Base-by-base conservation (phyloP, 2,113 vertebrate genomes). In the Myrmecophaga tridactyla region DNA sequence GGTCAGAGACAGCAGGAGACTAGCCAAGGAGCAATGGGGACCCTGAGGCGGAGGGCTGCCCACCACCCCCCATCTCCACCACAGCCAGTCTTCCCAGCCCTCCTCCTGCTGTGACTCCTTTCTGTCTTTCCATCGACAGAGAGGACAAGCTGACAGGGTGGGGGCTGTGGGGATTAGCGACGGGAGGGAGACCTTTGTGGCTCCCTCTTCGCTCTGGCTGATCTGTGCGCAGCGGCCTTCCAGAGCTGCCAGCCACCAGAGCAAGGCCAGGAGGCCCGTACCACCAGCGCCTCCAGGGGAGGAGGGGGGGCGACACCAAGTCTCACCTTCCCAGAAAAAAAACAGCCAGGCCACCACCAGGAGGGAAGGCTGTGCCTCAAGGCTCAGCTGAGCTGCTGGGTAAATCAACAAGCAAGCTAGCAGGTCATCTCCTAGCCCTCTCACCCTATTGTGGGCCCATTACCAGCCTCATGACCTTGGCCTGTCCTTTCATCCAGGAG, bases 251-350 rank as follows among this genome's bases (percentile, higher is more conserved):
- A 96, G 93, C 86, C 95, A 95, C 86, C 94, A 89, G 48, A 93
- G 89, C 81, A 91, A 96, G 94, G 92, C 96, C 96, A 96, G 92
- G 92, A 89, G 93, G 95, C 94, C 96, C 94, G 96, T 97, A 92
- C 92, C 94, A 95, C 27, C 21, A 81, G 81, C 13, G 36, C 92
- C 95, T 96, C 95, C 94, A 94, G 90, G 96, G 94, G 72, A 84
- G 77, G 67, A 92, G 92, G 14, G 70, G 70, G 53, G 87, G 46
- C 89, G 92, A 89, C 88, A 73, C 63, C 27, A 39, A 94, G 94
- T 83, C 94, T 90, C 86, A 89, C 95, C 88, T 95, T 86, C 65
- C 77, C 29, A 82, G 92, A 27, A 94, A 93, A 84, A 86, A 96
- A 86, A 70, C 78, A 95, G 72, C 67, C 75, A 86, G 94, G 58